Percentiles rank a stretch among this genome's conserved stretches.
Evolutionary conservation across 53 echinoderm and acorn worm species (phyloP).

Genomic region (Holothuria leucospilota): DNA sequence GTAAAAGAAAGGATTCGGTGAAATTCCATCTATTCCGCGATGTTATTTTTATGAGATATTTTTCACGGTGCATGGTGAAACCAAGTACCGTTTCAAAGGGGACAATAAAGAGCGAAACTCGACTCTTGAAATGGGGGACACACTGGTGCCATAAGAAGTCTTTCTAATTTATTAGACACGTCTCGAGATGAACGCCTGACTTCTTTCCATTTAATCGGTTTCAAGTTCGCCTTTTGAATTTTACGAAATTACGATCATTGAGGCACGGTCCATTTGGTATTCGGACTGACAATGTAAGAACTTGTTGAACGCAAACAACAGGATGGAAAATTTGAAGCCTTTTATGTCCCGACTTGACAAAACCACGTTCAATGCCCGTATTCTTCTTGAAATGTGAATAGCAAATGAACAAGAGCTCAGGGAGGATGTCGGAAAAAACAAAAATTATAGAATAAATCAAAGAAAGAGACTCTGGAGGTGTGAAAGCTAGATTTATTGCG

Average conservation of each 20-base stretch:
- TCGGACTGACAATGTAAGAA: not conserved
- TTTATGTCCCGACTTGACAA: no score
- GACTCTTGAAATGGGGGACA: conserved; percentile 41
- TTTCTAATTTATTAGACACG: conserved; percentile 37
- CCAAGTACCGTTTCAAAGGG: conserved; percentile 52
- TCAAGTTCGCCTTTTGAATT: not conserved
- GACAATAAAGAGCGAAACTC: conserved; percentile 24
- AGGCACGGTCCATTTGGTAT: not conserved
- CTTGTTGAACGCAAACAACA: conserved; percentile 32
- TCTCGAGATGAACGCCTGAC: conserved; percentile 41
- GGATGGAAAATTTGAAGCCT: no score
- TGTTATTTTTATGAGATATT: conserved; percentile 39
- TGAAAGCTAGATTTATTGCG: no score
- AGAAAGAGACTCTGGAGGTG: no score
- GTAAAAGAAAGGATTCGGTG: conserved; percentile 22
- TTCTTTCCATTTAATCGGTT: conserved; percentile 33
- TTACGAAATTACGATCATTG: not conserved
- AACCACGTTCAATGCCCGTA: no score
- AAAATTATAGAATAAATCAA: no score
- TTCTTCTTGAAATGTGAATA: not conserved
- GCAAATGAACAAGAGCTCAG: conserved; percentile 5
- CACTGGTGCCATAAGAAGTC: conserved; percentile 25
- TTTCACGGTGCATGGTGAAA: conserved; percentile 50
- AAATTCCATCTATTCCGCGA: conserved; percentile 18
- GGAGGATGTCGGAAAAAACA: no score